A percentile compares a stretch with the other conserved stretches of the same genome.
phyloP scores from a whole-genome alignment of 2,113 vertebrate species.

The Misgurnus mizolepis region DNA sequence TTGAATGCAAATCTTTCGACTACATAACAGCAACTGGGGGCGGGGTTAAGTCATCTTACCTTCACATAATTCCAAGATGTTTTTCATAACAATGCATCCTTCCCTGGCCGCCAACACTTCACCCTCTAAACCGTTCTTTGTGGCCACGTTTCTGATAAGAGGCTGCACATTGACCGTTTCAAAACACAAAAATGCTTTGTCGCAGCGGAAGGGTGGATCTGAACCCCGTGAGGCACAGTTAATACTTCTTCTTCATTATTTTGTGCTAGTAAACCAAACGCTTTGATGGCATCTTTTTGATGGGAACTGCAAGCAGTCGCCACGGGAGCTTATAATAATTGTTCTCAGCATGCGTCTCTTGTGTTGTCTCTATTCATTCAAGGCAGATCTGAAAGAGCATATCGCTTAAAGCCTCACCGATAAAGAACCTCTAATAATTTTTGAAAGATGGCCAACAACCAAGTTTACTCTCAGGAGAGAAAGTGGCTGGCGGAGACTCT shows the following conservation, averaged over 20 bases:
- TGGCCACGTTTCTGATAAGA: constrained; percentile 27
- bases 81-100: constrained; percentile 50
- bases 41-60: constrained; percentile 46
- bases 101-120: constrained; percentile 41
- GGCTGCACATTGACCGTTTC: constrained; percentile 41
- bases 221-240: constrained; percentile 39
- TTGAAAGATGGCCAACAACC: background rate
- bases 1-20: constrained; percentile 65
- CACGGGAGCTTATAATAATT: constrained; percentile 56
- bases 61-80: constrained; percentile 58
- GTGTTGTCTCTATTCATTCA: constrained; percentile 40
- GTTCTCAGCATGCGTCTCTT: constrained; percentile 49
- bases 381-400: constrained; percentile 37
- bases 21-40: constrained; percentile 51
- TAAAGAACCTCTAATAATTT: constrained; percentile 50
- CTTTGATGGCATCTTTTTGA: constrained; percentile 53
- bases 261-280: constrained; percentile 45
- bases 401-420: constrained; percentile 42
- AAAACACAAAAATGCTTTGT: constrained; percentile 9
- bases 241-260: constrained; percentile 56
- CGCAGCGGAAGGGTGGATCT: constrained; percentile 44
- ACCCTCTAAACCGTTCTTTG: constrained; percentile 34
- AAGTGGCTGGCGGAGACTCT: background rate
- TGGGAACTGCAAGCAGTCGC: constrained; percentile 44
- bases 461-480: constrained; percentile 30